Base-by-base conservation (phyloP, 2,888 invertebrate species). In the Trachelus troglodyta region DNA sequence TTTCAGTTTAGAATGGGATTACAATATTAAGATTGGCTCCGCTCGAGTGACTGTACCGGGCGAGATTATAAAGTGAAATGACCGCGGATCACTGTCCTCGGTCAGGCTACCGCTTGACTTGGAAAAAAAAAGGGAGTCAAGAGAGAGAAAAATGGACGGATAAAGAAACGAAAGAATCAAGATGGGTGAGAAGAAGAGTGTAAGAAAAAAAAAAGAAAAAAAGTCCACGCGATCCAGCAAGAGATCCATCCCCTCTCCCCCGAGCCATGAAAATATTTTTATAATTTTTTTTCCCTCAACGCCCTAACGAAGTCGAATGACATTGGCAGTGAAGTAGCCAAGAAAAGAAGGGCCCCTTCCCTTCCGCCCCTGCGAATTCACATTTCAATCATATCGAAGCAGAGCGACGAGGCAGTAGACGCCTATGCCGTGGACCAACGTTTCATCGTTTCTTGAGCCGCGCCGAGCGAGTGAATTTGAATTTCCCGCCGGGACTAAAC, bases 51-150 rank as follows among this genome's bases (percentile, higher is more conserved):
- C 81, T 80, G 80, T 78, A 77, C 75, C 75, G 69, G 79, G 78
- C 79, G 73, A 79, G 81, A 89, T 89, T 89, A 88, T 84, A 89
- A 89, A 89, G 88, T 89, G 83, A 88, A 87, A 89, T 88, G 84
- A 83, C 82, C 81, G 80, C 81, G 84, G 88, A 87, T 87, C 85
- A 86, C 83, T 86, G 88, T 87, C 85, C 86, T 85, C 83, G 82
- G 40, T 37, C 69, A 71, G 56, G 37, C 74, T 76, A 77, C 83
- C 81, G 76, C 77, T 83, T 81, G 81, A 81, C 79, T 83, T 80
- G 77, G 78, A 78, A 80, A 81, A 74, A 69, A 73, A 33, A 12
- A 33, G 74, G 33, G 56, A 31, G 69, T 34, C 74, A 71, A 79
- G 75, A 78, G 69, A 40, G 75, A 76, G 74, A 79, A 73, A 74